A percentile compares a stretch with the other conserved stretches of the same genome.
Conservation (phyloP, 1,140 invertebrate genomes). For the Stegodyphus dumicola region DNA sequence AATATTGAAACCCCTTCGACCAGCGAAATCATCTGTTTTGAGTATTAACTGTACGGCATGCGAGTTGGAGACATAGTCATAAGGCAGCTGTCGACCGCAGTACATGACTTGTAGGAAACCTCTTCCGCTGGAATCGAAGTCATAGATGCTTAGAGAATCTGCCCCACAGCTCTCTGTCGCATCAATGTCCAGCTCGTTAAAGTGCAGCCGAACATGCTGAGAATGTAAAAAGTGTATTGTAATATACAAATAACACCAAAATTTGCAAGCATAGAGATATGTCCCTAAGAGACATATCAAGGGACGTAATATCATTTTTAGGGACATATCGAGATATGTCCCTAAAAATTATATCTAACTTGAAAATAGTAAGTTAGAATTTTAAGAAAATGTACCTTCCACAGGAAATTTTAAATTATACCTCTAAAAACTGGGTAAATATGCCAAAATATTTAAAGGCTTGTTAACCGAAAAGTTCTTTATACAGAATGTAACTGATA, state of each 20-base stretch:
- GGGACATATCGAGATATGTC: neutral
- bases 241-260: neutral
- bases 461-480: no score
- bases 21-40: constrained; percentile 15
- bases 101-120: neutral
- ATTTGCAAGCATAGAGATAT: neutral
- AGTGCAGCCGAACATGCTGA: constrained; percentile 20
- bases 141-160: constrained; percentile 9
- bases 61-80: constrained; percentile 17
- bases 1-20: constrained; percentile 31
- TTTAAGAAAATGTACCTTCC: neutral
- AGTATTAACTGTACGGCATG: constrained; percentile 10
- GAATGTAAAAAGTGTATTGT: neutral
- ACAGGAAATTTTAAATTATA: no score
- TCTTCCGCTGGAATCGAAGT: constrained; percentile 12
- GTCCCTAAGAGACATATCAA: no score
- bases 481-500: no score
- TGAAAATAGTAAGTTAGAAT: neutral
- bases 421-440: no score
- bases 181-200: constrained; percentile 34
- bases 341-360: neutral
- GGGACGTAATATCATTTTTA: no score
- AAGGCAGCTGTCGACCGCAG: constrained; percentile 5
- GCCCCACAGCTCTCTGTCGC: constrained; percentile 4
- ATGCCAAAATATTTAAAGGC: no score